A percentile compares a stretch with the other conserved stretches of the same genome.
Conservation (phyloP, 2,797 vertebrate genomes). For the Rousettus madagascariensis region DNA sequence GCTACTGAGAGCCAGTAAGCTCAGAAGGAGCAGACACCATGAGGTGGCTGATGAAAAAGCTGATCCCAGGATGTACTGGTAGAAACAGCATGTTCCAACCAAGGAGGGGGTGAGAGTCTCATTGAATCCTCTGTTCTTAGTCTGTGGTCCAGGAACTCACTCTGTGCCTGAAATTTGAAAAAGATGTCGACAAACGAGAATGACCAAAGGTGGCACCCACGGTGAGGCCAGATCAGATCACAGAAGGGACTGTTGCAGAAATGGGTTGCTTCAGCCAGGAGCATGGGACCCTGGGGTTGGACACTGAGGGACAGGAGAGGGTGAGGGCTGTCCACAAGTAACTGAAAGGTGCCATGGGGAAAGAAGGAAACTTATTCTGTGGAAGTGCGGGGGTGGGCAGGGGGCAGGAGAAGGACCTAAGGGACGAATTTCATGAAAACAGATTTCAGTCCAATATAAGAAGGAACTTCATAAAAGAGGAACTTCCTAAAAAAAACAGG, state of each 20-base stretch:
- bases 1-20: background rate
- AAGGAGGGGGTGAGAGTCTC: background rate
- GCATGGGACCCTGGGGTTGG: rapidly evolving
- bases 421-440: background rate
- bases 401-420: background rate
- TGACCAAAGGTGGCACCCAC: background rate
- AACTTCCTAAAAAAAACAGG: background rate
- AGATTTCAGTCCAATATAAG: background rate
- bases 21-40: background rate
- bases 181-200: background rate
- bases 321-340: background rate
- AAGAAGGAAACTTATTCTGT: background rate
- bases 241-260: background rate
- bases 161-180: background rate
- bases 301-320: background rate
- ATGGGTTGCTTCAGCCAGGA: background rate
- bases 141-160: background rate
- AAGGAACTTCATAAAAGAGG: background rate
- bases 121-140: background rate
- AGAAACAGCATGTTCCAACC: background rate
- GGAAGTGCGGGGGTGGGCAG: background rate
- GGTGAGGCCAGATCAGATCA: background rate
- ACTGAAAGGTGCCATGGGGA: no score
- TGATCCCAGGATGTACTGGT: background rate
- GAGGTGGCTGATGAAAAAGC: background rate